Conservation (phyloP, 2,113 vertebrate species). For the Zootoca vivipara region DNA sequence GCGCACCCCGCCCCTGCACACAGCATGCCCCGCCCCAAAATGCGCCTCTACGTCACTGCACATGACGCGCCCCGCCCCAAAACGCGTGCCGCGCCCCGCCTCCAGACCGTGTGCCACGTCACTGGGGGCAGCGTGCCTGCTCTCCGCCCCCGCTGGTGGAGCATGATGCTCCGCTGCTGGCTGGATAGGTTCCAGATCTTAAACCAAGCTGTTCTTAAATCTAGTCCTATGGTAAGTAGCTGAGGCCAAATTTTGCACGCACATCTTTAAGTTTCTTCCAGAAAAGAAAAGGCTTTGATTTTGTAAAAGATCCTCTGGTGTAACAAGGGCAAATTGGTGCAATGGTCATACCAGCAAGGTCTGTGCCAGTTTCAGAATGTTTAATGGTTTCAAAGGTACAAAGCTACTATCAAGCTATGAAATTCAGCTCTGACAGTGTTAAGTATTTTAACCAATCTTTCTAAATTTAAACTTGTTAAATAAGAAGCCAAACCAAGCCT, state of each 20-base stretch:
- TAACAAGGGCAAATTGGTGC: not conserved
- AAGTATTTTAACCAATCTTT: not conserved
- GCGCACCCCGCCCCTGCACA: no score
- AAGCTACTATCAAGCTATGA: not conserved
- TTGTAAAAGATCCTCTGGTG: not conserved
- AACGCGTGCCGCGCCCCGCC: no score
- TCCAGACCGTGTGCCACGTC: no score
- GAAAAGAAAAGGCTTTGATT: not conserved
- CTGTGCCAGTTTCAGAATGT: not conserved
- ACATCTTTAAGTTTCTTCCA: not conserved
- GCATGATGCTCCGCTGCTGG: no score
- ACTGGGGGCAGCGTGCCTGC: no score
- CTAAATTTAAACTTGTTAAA: slow-evolving; percentile 7
- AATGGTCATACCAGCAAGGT: not conserved
- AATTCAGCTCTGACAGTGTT: not conserved
- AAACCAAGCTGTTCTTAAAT: not conserved
- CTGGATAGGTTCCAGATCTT: not conserved
- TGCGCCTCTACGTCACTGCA: no score
- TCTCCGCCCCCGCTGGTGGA: no score
- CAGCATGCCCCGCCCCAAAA: no score
- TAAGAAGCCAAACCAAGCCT: not conserved
- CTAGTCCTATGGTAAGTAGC: not conserved
- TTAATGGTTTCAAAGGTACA: not conserved
- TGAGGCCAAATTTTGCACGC: not conserved
- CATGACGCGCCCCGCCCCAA: no score